Conservation (phyloP, 2,888 invertebrate genomes). For the Andrena flavipes region DNA sequence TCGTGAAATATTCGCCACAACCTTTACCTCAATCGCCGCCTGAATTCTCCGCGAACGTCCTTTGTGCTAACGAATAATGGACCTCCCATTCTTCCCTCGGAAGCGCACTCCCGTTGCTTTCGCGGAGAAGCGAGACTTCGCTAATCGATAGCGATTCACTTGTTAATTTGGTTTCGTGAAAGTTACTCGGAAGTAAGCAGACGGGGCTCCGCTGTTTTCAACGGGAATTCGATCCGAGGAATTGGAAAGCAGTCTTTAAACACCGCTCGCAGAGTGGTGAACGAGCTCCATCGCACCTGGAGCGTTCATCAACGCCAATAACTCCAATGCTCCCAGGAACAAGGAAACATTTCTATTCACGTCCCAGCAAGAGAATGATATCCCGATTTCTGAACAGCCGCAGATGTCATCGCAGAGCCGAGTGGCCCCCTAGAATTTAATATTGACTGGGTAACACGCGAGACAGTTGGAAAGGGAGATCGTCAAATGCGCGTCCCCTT, state of each 20-base stretch:
- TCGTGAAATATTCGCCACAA: conserved; percentile 55
- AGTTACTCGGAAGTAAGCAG: not conserved
- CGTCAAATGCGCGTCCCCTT: conserved; percentile 37
- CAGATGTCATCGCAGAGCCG: not conserved
- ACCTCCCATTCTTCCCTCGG: not conserved
- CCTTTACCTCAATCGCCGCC: conserved; percentile 3
- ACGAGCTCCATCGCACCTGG: not conserved
- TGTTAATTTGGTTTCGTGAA: conserved; percentile 5
- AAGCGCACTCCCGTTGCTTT: not conserved
- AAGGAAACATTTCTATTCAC: conserved; percentile 5
- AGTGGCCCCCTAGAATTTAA: conserved; percentile 15
- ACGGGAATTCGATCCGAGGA: not conserved
- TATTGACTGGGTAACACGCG: conserved; percentile 20
- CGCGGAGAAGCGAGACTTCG: not conserved
- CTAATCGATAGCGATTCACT: conserved; percentile 22
- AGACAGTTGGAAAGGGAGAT: conserved; percentile 27
- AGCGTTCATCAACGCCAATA: not conserved
- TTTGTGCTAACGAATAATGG: conserved; percentile 40
- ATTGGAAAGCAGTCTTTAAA: not conserved
- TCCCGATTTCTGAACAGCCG: not conserved
- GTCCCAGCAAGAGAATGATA: not conserved
- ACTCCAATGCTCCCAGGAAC: not conserved
- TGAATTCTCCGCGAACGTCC: conserved; percentile 5
- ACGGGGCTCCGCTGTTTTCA: not conserved
- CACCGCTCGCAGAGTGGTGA: not conserved